phyloP scores from a whole-genome alignment of 2,797 vertebrate genomes.

The Phrynocephalus forsythii region DNA sequence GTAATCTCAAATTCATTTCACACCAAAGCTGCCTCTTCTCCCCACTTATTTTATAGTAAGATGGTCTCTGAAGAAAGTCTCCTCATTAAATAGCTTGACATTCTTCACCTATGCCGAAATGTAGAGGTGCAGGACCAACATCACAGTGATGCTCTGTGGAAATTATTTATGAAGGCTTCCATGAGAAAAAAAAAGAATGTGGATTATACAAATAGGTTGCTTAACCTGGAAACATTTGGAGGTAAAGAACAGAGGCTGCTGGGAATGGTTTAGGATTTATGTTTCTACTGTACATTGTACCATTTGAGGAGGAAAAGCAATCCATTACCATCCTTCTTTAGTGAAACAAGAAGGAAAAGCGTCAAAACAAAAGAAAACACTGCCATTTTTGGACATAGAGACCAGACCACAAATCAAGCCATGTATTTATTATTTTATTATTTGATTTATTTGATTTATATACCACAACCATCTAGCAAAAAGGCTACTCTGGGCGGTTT shows the following conservation, averaged over 20 bases:
- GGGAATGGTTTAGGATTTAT: conserved; percentile 51
- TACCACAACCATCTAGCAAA: too few relatives aligned
- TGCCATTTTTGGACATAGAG: not conserved
- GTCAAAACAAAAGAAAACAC: conserved; percentile 43
- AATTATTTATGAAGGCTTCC: conserved; percentile 56
- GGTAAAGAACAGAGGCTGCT: conserved; percentile 19
- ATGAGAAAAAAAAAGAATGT: conserved; percentile 34
- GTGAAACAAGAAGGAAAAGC: conserved; percentile 50
- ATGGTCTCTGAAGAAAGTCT: conserved; percentile 53
- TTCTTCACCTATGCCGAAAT: conserved; percentile 54
- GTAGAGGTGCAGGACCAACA: conserved; percentile 36
- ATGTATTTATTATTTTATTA: too few relatives aligned
- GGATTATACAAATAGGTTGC: conserved; percentile 22
- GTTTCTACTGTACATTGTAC: conserved; percentile 51
- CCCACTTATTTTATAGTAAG: conserved; percentile 44
- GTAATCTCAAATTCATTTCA: conserved; percentile 53
- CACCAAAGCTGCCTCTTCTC: conserved; percentile 44
- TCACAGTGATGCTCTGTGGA: conserved; percentile 31
- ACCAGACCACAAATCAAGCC: not conserved
- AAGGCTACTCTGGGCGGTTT: too few relatives aligned
- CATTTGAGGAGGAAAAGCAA: conserved; percentile 52
- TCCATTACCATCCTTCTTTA: conserved; percentile 46
- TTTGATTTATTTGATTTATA: too few relatives aligned
- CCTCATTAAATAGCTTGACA: conserved; percentile 46
- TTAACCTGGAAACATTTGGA: conserved; percentile 52